Evolutionary conservation across 2,797 vertebrate species (phyloP).

Genomic region (Microctenopoma steveboyesi): DNA sequence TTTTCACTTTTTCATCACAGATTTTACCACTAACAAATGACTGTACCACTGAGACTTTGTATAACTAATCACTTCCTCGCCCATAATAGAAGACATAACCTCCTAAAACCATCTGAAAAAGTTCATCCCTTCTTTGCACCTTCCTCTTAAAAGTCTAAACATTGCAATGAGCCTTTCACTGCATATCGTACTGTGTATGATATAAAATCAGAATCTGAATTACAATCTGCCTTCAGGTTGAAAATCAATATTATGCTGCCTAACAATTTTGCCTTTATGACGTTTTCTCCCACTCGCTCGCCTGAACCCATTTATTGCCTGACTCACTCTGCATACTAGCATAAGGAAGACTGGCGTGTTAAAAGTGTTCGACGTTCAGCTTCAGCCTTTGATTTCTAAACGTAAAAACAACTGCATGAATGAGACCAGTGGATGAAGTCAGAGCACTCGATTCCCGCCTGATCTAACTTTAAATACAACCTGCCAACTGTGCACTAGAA

Average conservation of each 20-base stretch:
- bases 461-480: constrained; percentile 72
- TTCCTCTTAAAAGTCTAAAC: not conserved
- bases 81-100: constrained; percentile 18
- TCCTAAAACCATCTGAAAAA: not conserved
- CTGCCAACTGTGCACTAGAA: constrained; percentile 62
- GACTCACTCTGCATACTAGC: not conserved
- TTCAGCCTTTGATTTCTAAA: constrained; percentile 23
- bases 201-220: too few species aligned
- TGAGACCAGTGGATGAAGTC: constrained; percentile 45
- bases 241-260: not conserved
- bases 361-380: constrained; percentile 11
- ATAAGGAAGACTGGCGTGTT: not conserved
- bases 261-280: not conserved
- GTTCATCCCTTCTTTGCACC: not conserved
- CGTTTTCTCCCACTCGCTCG: too few species aligned
- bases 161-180: too few species aligned
- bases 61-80: not conserved
- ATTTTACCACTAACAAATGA: constrained; percentile 14
- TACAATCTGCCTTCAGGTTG: not conserved
- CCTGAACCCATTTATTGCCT: not conserved
- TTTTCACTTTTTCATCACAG: constrained; percentile 11
- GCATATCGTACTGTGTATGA: too few species aligned
- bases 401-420: constrained; percentile 54
- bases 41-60: not conserved
- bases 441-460: constrained; percentile 47